Conservation (phyloP, 2,797 vertebrate genomes). For the Anisognathus igniventris region DNA sequence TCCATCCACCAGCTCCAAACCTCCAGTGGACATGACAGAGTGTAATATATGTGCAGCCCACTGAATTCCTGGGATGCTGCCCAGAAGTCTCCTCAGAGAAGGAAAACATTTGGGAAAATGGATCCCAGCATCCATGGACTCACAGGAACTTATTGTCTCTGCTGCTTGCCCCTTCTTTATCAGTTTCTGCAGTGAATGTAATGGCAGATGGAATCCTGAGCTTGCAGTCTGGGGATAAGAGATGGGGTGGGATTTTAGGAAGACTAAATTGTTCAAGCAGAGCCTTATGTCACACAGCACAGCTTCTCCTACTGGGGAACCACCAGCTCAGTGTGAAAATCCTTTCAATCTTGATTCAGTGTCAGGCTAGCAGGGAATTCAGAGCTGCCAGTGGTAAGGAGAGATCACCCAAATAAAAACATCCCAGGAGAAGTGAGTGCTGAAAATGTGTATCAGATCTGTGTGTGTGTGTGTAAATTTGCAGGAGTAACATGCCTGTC, state of each 20-base stretch:
- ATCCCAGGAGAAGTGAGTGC: background rate
- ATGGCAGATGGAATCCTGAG: background rate
- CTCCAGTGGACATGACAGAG: accelerated
- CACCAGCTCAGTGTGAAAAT: background rate
- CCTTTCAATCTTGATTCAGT: background rate
- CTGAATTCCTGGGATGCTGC: background rate
- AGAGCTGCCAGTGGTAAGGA: background rate
- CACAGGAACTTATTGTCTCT: background rate
- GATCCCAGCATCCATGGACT: background rate
- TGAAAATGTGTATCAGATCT: background rate
- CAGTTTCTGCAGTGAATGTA: background rate
- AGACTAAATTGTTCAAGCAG: background rate
- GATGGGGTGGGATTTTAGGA: background rate
- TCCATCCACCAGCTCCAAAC: background rate
- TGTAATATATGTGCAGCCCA: accelerated
- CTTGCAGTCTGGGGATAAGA: background rate
- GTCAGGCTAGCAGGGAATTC: background rate
- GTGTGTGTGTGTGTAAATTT: background rate
- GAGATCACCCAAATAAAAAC: background rate
- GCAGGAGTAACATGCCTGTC: background rate
- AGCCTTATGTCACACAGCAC: background rate
- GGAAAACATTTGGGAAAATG: background rate
- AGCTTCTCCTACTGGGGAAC: background rate
- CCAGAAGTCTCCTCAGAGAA: background rate
- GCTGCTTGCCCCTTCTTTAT: background rate